Evolutionary conservation across 2,113 vertebrate species (phyloP).

Genomic region (Erythrocercus mccallii): DNA sequence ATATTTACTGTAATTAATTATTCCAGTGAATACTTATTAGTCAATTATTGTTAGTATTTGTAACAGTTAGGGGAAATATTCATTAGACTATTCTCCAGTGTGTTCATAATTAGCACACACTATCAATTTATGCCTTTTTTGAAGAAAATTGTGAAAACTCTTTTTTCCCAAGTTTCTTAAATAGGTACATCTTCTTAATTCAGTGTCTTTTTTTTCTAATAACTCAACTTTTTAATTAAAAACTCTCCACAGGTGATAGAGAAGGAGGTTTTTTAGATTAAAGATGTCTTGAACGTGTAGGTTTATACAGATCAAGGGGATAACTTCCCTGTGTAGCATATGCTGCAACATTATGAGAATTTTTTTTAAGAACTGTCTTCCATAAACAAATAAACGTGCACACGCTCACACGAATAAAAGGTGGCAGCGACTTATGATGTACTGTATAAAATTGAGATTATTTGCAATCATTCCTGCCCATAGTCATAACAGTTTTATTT

Average conservation of each 20-base stretch:
- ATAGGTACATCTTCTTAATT: not conserved
- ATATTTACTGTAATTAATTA: not conserved
- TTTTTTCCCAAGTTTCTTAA: not conserved
- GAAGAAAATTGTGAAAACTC: not conserved
- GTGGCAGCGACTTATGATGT: not conserved
- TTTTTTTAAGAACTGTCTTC: not conserved
- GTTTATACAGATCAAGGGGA: not conserved
- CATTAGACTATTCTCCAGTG: not conserved
- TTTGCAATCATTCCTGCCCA: not conserved
- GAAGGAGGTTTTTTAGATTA: not conserved
- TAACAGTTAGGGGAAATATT: not conserved
- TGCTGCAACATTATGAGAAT: not conserved
- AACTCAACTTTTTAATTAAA: not conserved
- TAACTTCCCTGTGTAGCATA: not conserved
- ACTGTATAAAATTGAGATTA: not conserved
- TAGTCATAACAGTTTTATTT: not conserved
- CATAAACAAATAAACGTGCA: not conserved
- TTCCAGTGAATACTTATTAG: not conserved
- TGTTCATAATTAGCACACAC: not conserved
- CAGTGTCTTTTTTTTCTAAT: not conserved
- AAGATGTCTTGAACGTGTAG: not conserved
- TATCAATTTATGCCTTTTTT: not conserved
- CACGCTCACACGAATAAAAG: not conserved
- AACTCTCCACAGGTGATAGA: not conserved
- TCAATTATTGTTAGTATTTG: not conserved